Percentiles rank a stretch among this genome's conserved stretches.
Conservation (phyloP, 2,888 invertebrate genomes). For the Cinara cedri region DNA sequence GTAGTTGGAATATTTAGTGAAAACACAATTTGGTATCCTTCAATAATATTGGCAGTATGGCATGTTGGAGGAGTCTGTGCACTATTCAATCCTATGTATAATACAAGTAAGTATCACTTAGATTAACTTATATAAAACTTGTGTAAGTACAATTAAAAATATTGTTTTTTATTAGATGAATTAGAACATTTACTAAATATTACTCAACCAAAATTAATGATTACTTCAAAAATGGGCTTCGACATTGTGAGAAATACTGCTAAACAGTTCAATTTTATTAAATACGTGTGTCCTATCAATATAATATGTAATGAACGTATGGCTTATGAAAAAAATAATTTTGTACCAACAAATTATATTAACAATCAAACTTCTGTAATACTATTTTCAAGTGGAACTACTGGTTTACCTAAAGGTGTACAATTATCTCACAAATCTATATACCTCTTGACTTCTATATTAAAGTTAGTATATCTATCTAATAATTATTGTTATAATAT, state of each 20-base stretch:
- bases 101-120: slow-evolving; percentile 62
- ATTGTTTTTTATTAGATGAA: slow-evolving; percentile 3
- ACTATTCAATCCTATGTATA: slow-evolving; percentile 77
- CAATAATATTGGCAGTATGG: slow-evolving; percentile 71
- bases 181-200: slow-evolving; percentile 28
- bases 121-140: no score
- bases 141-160: no score
- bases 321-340: not conserved
- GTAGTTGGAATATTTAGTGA: slow-evolving; percentile 74
- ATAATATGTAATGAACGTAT: not conserved
- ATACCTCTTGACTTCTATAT: slow-evolving; percentile 18
- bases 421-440: slow-evolving; percentile 67
- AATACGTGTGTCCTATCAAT: slow-evolving; percentile 27
- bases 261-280: not conserved
- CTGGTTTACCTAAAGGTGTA: slow-evolving; percentile 81
- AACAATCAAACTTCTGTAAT: slow-evolving; percentile 64
- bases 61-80: slow-evolving; percentile 74
- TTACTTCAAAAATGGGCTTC: not conserved
- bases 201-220: slow-evolving; percentile 37
- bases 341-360: slow-evolving; percentile 7
- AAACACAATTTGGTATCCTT: slow-evolving; percentile 76
- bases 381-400: slow-evolving; percentile 86
- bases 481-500: not conserved
- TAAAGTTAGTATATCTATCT: slow-evolving; percentile 43
- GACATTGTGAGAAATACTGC: not conserved